Evolutionary conservation across 2,113 vertebrate species (phyloP).

Genomic region (Herpetotheres cachinnans): DNA sequence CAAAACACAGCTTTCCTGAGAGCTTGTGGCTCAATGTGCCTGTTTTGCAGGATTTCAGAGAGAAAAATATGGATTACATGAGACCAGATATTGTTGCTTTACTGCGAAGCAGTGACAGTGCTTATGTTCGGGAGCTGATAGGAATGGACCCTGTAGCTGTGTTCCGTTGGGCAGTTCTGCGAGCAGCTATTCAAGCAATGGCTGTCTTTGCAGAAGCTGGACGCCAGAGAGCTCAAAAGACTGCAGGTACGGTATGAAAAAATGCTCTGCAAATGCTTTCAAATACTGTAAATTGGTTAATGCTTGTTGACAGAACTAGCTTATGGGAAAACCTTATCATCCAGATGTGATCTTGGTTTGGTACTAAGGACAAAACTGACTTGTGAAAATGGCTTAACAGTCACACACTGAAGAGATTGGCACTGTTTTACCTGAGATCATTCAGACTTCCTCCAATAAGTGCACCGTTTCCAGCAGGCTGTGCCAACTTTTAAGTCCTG

Average conservation of each 20-base stretch:
- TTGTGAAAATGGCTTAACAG: neutral
- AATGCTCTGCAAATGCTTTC: rapidly evolving
- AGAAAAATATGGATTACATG: slow-evolving; percentile 99
- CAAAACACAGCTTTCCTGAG: neutral
- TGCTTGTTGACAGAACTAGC: neutral
- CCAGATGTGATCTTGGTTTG: neutral
- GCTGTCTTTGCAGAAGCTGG: slow-evolving; percentile 89
- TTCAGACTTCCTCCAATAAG: neutral
- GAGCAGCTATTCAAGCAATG: slow-evolving; percentile 84
- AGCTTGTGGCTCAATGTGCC: neutral
- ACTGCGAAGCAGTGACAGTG: slow-evolving; percentile 90
- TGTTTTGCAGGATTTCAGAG: slow-evolving; percentile 88
- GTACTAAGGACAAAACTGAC: neutral
- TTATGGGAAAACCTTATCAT: neutral
- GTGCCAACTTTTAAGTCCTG: neutral
- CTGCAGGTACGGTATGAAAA: slow-evolving; percentile 69
- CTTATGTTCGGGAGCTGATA: slow-evolving; percentile 90
- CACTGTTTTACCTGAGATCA: neutral
- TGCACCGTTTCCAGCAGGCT: neutral
- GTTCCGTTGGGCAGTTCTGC: slow-evolving; percentile 94
- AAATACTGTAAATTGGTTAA: neutral
- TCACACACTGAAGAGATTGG: neutral
- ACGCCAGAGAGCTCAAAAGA: slow-evolving; percentile 78
- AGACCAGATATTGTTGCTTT: slow-evolving; percentile 93
- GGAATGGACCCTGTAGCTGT: slow-evolving; percentile 96